Base-by-base conservation (phyloP, 2,888 invertebrate species). In the Pimpla rufipes region DNA sequence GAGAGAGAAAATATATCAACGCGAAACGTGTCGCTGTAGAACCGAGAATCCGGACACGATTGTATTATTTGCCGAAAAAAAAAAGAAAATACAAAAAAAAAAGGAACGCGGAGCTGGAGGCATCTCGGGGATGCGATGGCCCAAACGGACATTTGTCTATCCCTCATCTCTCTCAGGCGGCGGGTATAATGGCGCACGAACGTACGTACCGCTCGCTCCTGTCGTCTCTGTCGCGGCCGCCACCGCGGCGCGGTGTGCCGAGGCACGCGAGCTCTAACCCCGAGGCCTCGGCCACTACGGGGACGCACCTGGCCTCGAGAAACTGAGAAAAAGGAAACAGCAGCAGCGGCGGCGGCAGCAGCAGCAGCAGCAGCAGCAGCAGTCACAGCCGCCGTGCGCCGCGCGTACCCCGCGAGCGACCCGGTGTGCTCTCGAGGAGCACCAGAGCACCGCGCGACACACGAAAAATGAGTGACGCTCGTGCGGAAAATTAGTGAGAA, bases 301-400 rank as follows among this genome's bases (percentile, higher is more conserved):
- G 62, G 74, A 83, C 83, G 83, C 79, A 83, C 83, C 83, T 83
- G 83, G 79, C 76, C 83, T 83, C 83, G 76, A 73, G 83, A 83
- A 83, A 83, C 80, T 74, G 81, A 64, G 85, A 73, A 59, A 85
- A 77, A 88, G 84, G 85, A 87, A 77, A 85, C 86, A 85, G 81
- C 89, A 83, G 80, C 88, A 55, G 79, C 89, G 83, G 83, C 90
- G 64, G 88, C 92, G 87, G 88, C 89, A 86, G 87, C 90, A 84
- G 86, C 90, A 67, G 50, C 55, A 52, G 68, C 68, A 67, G 55
- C 67, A 74, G 73, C 66, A 71, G 77, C 74, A 52, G 79, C 83
- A 83, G 75, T 76, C 79, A 83, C 79, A 83, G 83, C 90, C 87
- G 79, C 91, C 89, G 81, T 82, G 87, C 83, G 85, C 85, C 89